phyloP scores from a whole-genome alignment of 2,888 invertebrate species.

The Exocentrus adspersus region DNA sequence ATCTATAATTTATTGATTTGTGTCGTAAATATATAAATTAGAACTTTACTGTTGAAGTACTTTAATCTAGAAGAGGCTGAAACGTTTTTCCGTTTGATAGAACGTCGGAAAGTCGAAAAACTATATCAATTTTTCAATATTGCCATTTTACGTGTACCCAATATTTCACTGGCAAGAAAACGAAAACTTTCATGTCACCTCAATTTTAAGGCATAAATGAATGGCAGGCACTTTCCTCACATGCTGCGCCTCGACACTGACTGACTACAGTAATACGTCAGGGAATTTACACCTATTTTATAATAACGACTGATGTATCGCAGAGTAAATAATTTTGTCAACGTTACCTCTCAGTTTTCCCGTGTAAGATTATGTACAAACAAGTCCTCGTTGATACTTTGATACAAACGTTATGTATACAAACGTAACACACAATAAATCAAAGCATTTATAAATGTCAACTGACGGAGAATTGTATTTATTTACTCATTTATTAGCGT shows the following conservation, averaged over 20 bases:
- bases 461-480: constrained; percentile 20
- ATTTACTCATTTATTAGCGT: constrained; percentile 23
- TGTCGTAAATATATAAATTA: not conserved
- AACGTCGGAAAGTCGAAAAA: constrained; percentile 10
- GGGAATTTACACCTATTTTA: constrained; percentile 22
- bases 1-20: no score
- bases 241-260: constrained; percentile 22
- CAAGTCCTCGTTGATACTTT: constrained; percentile 18
- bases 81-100: constrained; percentile 2
- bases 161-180: constrained; percentile 20
- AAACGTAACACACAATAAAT: constrained; percentile 23
- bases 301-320: constrained; percentile 23
- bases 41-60: not conserved
- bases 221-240: constrained; percentile 29
- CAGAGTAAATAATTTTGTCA: constrained; percentile 28
- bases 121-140: constrained; percentile 28
- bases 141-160: constrained; percentile 17
- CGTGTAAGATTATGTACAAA: constrained; percentile 20
- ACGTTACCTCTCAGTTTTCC: constrained; percentile 16
- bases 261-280: constrained; percentile 26
- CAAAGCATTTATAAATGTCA: constrained; percentile 22
- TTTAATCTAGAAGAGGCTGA: not conserved
- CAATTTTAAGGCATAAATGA: constrained; percentile 27
- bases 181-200: constrained; percentile 28
- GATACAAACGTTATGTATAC: constrained; percentile 24